Evolutionary conservation across 2,888 invertebrate species (phyloP).

Genomic region (Dasypolia templi): DNA sequence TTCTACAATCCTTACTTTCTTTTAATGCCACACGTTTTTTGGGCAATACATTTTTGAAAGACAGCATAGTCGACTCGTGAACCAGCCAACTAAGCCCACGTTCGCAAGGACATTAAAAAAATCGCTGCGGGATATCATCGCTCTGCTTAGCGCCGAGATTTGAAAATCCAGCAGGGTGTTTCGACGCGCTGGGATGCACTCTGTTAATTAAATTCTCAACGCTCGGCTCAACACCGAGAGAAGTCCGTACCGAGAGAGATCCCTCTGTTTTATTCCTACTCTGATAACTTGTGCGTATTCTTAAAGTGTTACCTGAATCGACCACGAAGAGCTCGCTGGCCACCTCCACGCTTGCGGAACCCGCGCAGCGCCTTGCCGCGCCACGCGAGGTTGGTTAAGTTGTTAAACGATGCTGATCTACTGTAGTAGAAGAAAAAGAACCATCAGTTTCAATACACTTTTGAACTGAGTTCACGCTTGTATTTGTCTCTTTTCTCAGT

Average conservation of each 20-base stretch:
- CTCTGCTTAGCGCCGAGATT: no score
- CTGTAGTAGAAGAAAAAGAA: slow-evolving; percentile 55
- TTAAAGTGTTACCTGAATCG: slow-evolving; percentile 66
- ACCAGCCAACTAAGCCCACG: not conserved
- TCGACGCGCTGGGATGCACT: no score
- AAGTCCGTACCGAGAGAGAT: no score
- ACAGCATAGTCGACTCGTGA: not conserved
- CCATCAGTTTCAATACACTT: not conserved
- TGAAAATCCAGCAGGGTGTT: no score
- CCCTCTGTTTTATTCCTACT: not conserved
- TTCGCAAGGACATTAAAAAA: no score
- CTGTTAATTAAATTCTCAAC: no score
- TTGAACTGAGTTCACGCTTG: not conserved
- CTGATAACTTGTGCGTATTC: not conserved
- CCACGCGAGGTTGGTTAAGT: slow-evolving; percentile 68
- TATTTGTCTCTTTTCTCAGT: not conserved
- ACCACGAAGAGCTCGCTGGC: slow-evolving; percentile 66
- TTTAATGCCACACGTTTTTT: not conserved
- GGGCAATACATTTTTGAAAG: not conserved
- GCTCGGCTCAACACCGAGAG: no score
- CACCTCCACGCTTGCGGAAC: slow-evolving; percentile 73
- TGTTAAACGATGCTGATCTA: slow-evolving; percentile 75
- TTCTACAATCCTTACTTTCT: not conserved
- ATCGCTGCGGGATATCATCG: no score
- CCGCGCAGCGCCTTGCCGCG: slow-evolving; percentile 66